A percentile compares a stretch with the other conserved stretches of the same genome.
phyloP scores from a whole-genome alignment of 2,797 vertebrate species.

The Neomorphus geoffroyi region DNA sequence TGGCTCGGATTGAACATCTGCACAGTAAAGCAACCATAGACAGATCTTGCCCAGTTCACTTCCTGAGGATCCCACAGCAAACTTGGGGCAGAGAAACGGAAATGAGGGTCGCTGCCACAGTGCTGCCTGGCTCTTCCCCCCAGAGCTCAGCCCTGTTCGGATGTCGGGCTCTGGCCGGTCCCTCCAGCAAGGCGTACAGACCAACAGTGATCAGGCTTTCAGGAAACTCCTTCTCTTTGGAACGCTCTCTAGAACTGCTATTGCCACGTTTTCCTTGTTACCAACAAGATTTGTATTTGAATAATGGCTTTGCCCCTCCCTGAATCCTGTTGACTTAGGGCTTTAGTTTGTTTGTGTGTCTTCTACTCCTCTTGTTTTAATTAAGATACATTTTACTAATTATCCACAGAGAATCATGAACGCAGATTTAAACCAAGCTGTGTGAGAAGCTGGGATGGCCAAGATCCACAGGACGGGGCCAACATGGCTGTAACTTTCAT shows the following conservation, averaged over 20 bases:
- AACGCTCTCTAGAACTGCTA: neutral
- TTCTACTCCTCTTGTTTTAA: neutral
- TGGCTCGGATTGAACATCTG: neutral
- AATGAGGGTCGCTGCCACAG: neutral
- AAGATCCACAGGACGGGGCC: neutral
- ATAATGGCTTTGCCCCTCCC: neutral
- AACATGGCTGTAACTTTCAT: neutral
- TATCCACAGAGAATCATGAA: neutral
- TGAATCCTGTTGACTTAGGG: neutral
- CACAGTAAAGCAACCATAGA: neutral
- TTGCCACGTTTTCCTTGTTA: neutral
- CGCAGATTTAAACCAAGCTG: neutral
- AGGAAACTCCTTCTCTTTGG: neutral
- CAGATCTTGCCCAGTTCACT: neutral
- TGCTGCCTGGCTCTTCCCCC: neutral
- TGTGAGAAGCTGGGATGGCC: neutral
- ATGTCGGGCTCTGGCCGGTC: neutral
- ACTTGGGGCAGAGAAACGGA: neutral
- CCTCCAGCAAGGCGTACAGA: neutral
- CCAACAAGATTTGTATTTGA: neutral
- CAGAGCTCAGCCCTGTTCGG: neutral
- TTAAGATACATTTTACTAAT: slow-evolving; percentile 31
- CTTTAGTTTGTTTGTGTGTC: neutral
- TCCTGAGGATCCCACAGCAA: neutral
- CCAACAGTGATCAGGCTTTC: neutral